Evolutionary conservation across 2,113 vertebrate genomes (phyloP).

Genomic region (Tupaia chinensis): DNA sequence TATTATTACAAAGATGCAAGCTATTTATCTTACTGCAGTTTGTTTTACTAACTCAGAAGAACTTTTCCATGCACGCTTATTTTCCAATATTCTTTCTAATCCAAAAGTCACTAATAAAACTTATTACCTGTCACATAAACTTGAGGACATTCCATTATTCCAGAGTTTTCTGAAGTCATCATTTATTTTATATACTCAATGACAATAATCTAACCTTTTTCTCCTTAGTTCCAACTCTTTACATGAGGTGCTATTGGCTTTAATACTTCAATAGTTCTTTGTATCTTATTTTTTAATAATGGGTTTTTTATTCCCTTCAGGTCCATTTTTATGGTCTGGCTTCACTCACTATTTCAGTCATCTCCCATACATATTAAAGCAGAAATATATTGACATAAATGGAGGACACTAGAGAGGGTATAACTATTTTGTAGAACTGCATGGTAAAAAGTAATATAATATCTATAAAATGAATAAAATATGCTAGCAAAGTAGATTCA

Average conservation of each 20-base stretch:
- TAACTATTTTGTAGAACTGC: neutral
- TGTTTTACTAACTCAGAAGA: neutral
- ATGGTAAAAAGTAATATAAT: neutral
- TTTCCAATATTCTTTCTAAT: neutral
- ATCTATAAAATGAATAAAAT: neutral
- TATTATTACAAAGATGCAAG: neutral
- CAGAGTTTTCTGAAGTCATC: neutral
- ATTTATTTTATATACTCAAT: neutral
- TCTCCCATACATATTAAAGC: neutral
- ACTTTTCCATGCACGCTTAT: neutral
- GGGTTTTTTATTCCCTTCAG: neutral
- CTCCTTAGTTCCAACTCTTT: neutral
- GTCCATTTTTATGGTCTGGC: neutral
- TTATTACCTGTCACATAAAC: neutral
- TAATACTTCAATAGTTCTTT: neutral
- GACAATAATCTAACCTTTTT: neutral
- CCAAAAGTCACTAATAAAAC: neutral
- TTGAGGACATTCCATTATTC: neutral
- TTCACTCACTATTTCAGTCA: neutral
- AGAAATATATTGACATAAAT: neutral
- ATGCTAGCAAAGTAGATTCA: neutral
- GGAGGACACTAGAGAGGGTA: neutral
- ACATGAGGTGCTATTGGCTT: neutral
- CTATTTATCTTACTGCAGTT: neutral
- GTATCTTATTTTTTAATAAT: constrained; percentile 7